Conservation (phyloP, 2,797 vertebrate species). For the Fistularia commersonii region DNA sequence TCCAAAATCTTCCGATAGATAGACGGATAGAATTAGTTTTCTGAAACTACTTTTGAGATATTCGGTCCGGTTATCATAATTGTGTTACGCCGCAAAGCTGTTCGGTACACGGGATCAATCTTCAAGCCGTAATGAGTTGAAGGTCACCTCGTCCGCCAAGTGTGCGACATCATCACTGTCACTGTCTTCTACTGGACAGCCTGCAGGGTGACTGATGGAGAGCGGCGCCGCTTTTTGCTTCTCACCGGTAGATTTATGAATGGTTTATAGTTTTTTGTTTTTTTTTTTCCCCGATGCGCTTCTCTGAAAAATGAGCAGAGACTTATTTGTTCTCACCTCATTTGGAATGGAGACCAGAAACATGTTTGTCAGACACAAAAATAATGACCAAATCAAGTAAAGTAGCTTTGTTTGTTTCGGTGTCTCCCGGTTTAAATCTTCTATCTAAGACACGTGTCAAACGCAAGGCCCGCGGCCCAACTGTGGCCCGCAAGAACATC, state of each 20-base stretch:
- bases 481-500: no score
- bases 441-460: no score
- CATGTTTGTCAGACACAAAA: no score
- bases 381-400: no score
- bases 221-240: conserved; percentile 11
- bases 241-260: conserved; percentile 38
- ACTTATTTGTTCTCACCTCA: conserved; percentile 8
- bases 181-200: conserved; percentile 34
- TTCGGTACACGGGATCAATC: conserved; percentile 38
- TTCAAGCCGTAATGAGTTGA: conserved; percentile 33
- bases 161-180: conserved; percentile 42
- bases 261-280: conserved; percentile 32
- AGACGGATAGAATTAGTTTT: background rate
- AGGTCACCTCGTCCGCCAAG: conserved; percentile 39
- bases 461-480: no score
- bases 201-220: conserved; percentile 50
- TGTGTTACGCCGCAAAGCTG: background rate
- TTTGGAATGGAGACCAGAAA: background rate
- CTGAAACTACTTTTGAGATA: background rate
- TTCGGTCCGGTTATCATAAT: background rate
- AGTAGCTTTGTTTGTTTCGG: no score
- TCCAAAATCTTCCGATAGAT: background rate
- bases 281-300: conserved; percentile 39
- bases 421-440: no score
- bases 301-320: conserved; percentile 14